Percentiles rank a stretch among this genome's conserved stretches.
These are phyloP conservation scores for Diacarnus erythraeanus DNA, from an alignment of 37 sponge, comb jelly and placozoan genomes.

Conservation along the genomic window DNA sequence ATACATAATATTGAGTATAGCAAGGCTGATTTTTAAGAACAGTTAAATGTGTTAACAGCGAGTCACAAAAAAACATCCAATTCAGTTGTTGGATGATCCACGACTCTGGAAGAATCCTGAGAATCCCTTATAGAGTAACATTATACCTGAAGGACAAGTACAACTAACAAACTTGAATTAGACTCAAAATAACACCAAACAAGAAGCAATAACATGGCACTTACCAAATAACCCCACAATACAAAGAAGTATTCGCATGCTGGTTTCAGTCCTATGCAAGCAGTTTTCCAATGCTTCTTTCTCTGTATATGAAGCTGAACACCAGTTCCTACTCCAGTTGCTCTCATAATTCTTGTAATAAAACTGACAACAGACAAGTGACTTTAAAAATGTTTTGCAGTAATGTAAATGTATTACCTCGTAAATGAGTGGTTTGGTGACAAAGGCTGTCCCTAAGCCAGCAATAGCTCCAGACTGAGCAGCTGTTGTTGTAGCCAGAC, in stretches of 20 bases:
- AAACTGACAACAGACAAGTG: background rate
- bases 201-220: background rate
- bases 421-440: constrained; percentile 48
- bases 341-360: background rate
- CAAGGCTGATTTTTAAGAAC: no score
- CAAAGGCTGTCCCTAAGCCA: constrained; percentile 74
- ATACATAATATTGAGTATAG: no score
- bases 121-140: constrained; percentile 26
- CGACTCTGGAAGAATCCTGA: background rate
- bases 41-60: no score
- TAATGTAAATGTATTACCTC: constrained; percentile 38
- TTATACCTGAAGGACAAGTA: constrained; percentile 3
- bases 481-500: constrained; percentile 66
- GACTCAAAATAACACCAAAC: no score
- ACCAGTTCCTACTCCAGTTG: background rate
- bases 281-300: constrained; percentile 1
- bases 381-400: background rate
- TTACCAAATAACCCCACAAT: constrained; percentile 47
- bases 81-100: background rate
- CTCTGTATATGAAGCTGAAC: background rate
- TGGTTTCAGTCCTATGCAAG: constrained; percentile 7
- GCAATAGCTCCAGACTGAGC: constrained; percentile 75
- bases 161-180: no score
- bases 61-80: no score
- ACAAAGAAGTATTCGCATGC: constrained; percentile 42